Evolutionary conservation across 1,140 invertebrate genomes (phyloP).

Genomic region (Drosophila parabipectinata): DNA sequence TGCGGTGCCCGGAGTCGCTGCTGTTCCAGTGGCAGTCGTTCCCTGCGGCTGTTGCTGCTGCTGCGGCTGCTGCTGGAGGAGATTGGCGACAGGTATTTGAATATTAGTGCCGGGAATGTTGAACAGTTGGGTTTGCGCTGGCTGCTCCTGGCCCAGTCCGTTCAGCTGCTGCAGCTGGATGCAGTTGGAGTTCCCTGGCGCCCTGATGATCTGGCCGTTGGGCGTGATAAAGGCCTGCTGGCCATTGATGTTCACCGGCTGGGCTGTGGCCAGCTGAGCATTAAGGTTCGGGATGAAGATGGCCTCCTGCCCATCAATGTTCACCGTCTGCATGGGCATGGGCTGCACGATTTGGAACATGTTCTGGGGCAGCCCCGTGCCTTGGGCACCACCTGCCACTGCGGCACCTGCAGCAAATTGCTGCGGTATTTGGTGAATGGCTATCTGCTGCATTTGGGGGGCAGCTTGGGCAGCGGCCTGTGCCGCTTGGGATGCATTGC

Average conservation of each 20-base stretch:
- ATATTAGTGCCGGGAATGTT: slow-evolving; percentile 86
- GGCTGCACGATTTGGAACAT: slow-evolving; percentile 84
- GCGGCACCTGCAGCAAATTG: slow-evolving; percentile 56
- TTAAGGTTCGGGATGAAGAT: slow-evolving; percentile 90
- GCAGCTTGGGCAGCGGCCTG: slow-evolving; percentile 19
- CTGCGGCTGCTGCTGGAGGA: slow-evolving; percentile 64
- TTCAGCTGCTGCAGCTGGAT: slow-evolving; percentile 84
- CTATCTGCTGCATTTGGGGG: slow-evolving; percentile 72
- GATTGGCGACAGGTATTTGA: slow-evolving; percentile 85
- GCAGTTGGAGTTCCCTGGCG: slow-evolving; percentile 80
- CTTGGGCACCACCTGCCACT: slow-evolving; percentile 13
- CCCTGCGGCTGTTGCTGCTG: slow-evolving; percentile 54
- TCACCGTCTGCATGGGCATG: slow-evolving; percentile 92
- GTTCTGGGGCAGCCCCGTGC: slow-evolving; percentile 56
- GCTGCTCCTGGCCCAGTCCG: slow-evolving; percentile 85
- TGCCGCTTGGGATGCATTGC: slow-evolving; percentile 1
- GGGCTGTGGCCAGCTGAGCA: slow-evolving; percentile 69
- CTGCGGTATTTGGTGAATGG: slow-evolving; percentile 76
- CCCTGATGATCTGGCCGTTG: slow-evolving; percentile 88
- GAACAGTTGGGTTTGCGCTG: slow-evolving; percentile 85
- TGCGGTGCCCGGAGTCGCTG: not conserved
- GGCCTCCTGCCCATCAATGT: slow-evolving; percentile 96
- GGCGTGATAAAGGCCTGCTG: slow-evolving; percentile 85
- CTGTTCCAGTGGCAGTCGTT: slow-evolving; percentile 16
- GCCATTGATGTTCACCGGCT: slow-evolving; percentile 78